Base-by-base conservation (phyloP, 2,888 invertebrate genomes). In the Baronia brevicornis region DNA sequence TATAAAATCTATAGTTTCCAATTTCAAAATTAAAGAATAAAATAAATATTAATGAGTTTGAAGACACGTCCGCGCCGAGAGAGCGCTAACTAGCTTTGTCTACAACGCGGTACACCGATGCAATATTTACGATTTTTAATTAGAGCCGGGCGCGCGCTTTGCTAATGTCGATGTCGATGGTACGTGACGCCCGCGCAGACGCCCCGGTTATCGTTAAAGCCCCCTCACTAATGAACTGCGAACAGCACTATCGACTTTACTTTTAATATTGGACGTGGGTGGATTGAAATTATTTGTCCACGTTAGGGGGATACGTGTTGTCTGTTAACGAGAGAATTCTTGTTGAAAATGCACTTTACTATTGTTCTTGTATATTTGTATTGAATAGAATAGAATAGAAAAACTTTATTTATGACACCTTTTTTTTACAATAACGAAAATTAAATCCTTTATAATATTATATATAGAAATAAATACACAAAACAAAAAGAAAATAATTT, bases 61-160 rank as follows among this genome's bases (percentile, higher is more conserved):
- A n/a, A n/a, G n/a, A n/a, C n/a, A n/a, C n/a, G n/a, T n/a, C n/a
- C n/a, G n/a, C n/a, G n/a, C n/a, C n/a, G n/a, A n/a, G n/a, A n/a
- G n/a, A 19, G 24, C 21, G 24, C 28, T 28, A 38, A 45, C 48
- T 46, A 50, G 50, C 42, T 48, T 40, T 44, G 48, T 41, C 30
- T 13, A 7, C 35, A 19, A 28, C 27, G 36, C 34, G 36, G 35
- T 17, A 21, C 24, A 33, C 44, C 46, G 47, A 46, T 31, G 37
- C 48, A 51, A 60, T 60, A 58, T 68, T 68, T 67, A 68, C 67
- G 56, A 55, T 60, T 68, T 68, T 68, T 68, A 68, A 68, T 68
- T 68, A 68, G 64, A 60, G 52, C 50, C 38, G 25, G 27, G 28
- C 23, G 39, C 41, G 39, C 46, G n/a, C n/a, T n/a, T n/a, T n/a